Percentiles rank a stretch among this genome's conserved stretches.
Evolutionary conservation across 2,888 invertebrate genomes (phyloP).

Genomic region (Helobdella robusta): DNA sequence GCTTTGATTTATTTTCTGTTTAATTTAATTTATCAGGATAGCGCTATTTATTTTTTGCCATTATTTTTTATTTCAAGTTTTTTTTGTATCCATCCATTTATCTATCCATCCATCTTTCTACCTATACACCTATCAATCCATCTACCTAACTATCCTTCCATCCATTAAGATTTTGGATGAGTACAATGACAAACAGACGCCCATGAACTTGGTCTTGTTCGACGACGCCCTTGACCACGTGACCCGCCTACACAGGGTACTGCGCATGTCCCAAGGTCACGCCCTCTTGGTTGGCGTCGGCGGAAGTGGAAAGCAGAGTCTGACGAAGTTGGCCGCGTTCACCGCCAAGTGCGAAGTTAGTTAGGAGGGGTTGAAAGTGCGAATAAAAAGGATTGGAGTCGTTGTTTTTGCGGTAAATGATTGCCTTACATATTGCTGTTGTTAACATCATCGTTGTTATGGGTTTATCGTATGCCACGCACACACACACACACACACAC

Average conservation of each 20-base stretch:
- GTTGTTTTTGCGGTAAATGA: background rate
- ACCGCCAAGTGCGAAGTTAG: slow-evolving; percentile 71
- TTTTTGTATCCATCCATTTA: no score
- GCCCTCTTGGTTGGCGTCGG: slow-evolving; percentile 61
- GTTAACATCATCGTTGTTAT: no score
- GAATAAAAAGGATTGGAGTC: background rate
- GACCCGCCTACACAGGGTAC: slow-evolving; percentile 72
- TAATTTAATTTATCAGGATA: no score
- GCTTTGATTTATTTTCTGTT: no score
- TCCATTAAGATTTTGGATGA: slow-evolving; percentile 65
- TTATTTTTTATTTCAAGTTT: no score
- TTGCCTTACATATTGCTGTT: no score
- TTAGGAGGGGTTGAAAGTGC: slow-evolving; percentile 48
- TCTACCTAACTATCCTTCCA: background rate
- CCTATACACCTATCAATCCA: no score
- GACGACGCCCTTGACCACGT: slow-evolving; percentile 84
- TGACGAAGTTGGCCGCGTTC: slow-evolving; percentile 70
- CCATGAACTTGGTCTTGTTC: slow-evolving; percentile 73
- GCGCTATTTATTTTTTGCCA: no score
- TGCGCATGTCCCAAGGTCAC: slow-evolving; percentile 65
- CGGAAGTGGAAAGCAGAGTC: slow-evolving; percentile 75
- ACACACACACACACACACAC: no score
- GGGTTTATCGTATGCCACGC: no score
- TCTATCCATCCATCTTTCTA: no score
- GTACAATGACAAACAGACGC: slow-evolving; percentile 65